phyloP scores from a whole-genome alignment of 2,797 vertebrate genomes.

The Decapterus maruadsi region DNA sequence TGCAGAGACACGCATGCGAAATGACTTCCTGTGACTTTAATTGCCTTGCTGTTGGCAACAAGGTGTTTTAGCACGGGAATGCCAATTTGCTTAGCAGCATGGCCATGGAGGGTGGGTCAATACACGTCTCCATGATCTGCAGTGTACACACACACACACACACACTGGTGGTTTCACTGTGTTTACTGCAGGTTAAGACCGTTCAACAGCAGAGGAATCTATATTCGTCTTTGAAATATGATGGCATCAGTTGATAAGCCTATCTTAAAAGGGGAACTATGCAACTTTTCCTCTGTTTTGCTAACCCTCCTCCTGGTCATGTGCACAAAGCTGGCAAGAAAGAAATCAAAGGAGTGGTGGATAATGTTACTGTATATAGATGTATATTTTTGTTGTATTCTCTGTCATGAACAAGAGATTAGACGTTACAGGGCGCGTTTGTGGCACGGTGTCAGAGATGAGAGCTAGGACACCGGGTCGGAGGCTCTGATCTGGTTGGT shows the following conservation, averaged over 20 bases:
- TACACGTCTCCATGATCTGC: conserved; percentile 85
- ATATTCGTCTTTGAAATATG: background rate
- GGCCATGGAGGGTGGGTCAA: conserved; percentile 86
- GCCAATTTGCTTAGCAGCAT: conserved; percentile 86
- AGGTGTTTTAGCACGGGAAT: conserved; percentile 88
- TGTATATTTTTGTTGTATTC: no score
- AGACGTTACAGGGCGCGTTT: no score
- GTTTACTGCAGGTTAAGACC: conserved; percentile 24
- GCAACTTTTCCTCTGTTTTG: no score
- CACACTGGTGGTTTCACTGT: conserved; percentile 9
- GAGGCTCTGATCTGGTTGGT: no score
- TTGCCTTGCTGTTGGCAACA: conserved; percentile 92
- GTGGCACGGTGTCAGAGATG: no score
- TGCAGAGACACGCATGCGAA: conserved; percentile 90
- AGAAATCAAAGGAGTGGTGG: no score
- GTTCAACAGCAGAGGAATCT: background rate
- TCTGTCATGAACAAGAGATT: no score
- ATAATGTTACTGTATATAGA: no score
- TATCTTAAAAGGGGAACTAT: no score
- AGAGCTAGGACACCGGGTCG: no score
- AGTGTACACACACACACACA: conserved; percentile 46
- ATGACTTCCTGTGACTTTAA: conserved; percentile 92
- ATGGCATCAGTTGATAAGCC: background rate
- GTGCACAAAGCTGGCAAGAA: no score
- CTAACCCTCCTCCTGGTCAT: no score